Evolutionary conservation across 2,888 invertebrate species (phyloP), one percentile per base, ranked within the genome.

Genomic region (Esperia sulphurella): DNA sequence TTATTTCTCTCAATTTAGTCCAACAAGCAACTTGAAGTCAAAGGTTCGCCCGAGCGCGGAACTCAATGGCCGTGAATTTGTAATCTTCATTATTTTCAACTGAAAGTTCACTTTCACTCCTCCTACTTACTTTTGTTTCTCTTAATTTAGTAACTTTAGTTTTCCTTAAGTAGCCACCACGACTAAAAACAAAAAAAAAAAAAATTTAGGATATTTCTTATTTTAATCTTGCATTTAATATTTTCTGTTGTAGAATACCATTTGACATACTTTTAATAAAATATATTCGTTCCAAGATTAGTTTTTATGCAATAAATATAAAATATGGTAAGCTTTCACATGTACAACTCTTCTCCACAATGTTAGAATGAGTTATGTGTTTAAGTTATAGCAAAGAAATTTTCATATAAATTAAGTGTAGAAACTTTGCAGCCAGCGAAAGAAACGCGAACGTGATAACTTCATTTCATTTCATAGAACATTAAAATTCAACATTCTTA

Each of bases 1-100:
- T 89, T 89, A 88, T 86, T 86, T 85, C 87, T 88, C 88, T 85
- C 85, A 85, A 88, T 88, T 89, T 85, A 81, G 83, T 83, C 79
- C 79, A 83, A 87, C 86, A 86, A 86, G 85, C 81, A 78, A 83
- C 72, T 86, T 79, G 78, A 70, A 83, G 83, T 82, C 83, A 80
- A 86, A 85, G 87, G 84, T 84, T 86, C 81, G 79, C 77, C 79
- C 81, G 74, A 79, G 83, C 84, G 83, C 65, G 79, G 75, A 77
- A 79, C 81, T 84, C 86, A 87, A 86, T 87, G 88, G 79, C 84
- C 84, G 85, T 83, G 85, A 88, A 88, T 87, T 86, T 80, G 82
- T 87, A 85, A 89, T 88, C 86, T 88, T 82, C 84, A 88, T 88
- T 88, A 87, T 87, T 88, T 88, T 84, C 71, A 74, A 75, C 74